Evolutionary conservation across 2,888 invertebrate genomes (phyloP).

Genomic region (Tethea ocularis): DNA sequence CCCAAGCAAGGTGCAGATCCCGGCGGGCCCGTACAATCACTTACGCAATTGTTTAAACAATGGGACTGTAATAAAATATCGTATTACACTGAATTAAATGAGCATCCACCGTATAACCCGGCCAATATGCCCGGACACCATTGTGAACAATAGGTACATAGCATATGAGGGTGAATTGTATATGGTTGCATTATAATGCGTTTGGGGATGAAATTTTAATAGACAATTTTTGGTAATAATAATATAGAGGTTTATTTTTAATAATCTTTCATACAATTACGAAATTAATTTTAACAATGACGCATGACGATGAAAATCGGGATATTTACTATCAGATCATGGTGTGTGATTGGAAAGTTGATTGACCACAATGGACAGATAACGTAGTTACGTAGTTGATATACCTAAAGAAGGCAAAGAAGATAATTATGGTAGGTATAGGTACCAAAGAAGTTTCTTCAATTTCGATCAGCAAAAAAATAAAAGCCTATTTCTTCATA

Average conservation of each 20-base stretch:
- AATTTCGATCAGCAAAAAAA: too few relatives aligned
- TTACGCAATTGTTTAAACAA: slow-evolving; percentile 83
- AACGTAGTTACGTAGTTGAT: too few relatives aligned
- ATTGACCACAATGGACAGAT: too few relatives aligned
- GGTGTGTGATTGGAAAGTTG: too few relatives aligned
- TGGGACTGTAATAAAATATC: slow-evolving; percentile 77
- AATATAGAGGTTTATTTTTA: not conserved
- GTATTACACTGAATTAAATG: slow-evolving; percentile 69
- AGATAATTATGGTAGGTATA: too few relatives aligned
- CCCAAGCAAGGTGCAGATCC: slow-evolving; percentile 58
- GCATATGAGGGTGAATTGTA: slow-evolving; percentile 24
- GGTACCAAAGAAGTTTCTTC: too few relatives aligned
- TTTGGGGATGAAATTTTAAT: slow-evolving; percentile 8
- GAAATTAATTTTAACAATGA: not conserved
- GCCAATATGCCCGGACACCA: slow-evolving; percentile 50
- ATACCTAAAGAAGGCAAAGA: too few relatives aligned
- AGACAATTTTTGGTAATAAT: slow-evolving; percentile 7
- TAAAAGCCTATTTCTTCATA: too few relatives aligned
- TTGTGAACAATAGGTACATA: slow-evolving; percentile 26
- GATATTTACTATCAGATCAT: too few relatives aligned
- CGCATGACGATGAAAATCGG: slow-evolving; percentile 9
- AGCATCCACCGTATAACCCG: slow-evolving; percentile 59
- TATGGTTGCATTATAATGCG: slow-evolving; percentile 8
- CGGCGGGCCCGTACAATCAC: slow-evolving; percentile 67
- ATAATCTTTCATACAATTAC: not conserved